A percentile compares a stretch with the other conserved stretches of the same genome.
These are phyloP conservation scores for Drosophila watanabei DNA, from an alignment of 1,140 invertebrate species.

Conservation along the genomic window DNA sequence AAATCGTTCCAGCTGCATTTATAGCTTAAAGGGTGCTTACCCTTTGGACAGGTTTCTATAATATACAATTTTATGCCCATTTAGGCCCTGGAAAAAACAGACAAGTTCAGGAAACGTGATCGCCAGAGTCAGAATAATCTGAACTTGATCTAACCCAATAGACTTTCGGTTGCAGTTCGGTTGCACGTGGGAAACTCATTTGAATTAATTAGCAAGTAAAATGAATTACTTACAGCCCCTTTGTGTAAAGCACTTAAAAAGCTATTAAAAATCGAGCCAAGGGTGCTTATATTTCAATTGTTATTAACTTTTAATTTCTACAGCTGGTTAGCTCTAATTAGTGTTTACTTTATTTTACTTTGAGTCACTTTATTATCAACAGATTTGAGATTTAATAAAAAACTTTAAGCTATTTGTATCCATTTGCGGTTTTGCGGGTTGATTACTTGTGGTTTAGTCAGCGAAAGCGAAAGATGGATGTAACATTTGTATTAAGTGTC, in stretches of 20 bases:
- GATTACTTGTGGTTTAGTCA: conserved; percentile 1
- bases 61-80: conserved; percentile 1
- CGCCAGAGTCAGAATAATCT: conserved; percentile 1
- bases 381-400: too few relatives aligned
- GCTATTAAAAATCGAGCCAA: background rate
- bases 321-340: background rate
- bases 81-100: conserved; percentile 11
- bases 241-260: background rate
- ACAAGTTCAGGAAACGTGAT: conserved; percentile 28
- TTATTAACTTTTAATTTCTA: background rate
- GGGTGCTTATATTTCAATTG: background rate
- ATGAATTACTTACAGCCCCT: background rate
- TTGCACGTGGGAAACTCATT: conserved; percentile 21
- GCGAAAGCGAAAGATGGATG: background rate
- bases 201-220: conserved; percentile 31
- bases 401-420: background rate
- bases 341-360: background rate
- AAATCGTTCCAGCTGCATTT: background rate
- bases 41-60: conserved; percentile 7
- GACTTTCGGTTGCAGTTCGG: background rate
- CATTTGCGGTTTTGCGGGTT: background rate
- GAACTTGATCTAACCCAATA: conserved; percentile 46
- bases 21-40: conserved; percentile 13
- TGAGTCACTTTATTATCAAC: background rate
- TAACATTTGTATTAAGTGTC: background rate